phyloP scores from a whole-genome alignment of 2,888 invertebrate species.

The Neocrepidodera transversa region DNA sequence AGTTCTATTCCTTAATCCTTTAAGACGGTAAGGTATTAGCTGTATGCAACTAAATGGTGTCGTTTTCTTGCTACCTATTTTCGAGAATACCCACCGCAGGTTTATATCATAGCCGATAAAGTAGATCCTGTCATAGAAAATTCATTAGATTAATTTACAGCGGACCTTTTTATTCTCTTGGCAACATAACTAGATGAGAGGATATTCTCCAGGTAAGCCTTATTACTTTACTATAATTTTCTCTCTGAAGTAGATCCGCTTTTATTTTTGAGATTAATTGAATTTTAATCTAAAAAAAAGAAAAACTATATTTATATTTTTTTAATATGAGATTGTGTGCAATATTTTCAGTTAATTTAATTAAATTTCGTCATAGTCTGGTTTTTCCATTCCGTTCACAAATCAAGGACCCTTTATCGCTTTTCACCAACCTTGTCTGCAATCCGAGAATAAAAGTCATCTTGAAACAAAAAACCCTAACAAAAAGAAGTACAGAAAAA shows the following conservation, averaged over 20 bases:
- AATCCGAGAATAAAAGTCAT: conserved; percentile 15
- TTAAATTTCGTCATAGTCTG: neutral
- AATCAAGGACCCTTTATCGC: conserved; percentile 6
- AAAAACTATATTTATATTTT: too few relatives aligned
- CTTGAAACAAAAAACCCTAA: conserved; percentile 5
- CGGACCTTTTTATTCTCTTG: conserved; percentile 8
- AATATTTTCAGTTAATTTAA: too few relatives aligned
- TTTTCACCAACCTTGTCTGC: neutral
- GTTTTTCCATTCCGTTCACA: neutral
- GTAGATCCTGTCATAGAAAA: conserved; percentile 4
- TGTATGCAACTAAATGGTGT: too few relatives aligned
- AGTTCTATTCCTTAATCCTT: too few relatives aligned
- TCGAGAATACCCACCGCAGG: neutral
- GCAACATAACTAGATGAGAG: conserved; percentile 8
- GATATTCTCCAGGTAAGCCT: conserved; percentile 8
- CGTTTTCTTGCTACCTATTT: neutral
- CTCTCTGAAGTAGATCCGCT: too few relatives aligned
- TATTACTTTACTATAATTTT: too few relatives aligned
- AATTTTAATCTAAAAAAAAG: too few relatives aligned
- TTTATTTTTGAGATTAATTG: too few relatives aligned
- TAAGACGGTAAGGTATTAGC: too few relatives aligned
- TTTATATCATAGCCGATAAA: neutral
- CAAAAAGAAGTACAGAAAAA: conserved; percentile 30
- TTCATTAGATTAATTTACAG: conserved; percentile 13
- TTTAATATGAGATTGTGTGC: too few relatives aligned